Evolutionary conservation across 1,140 invertebrate genomes (phyloP).

Genomic region (Lepidurus arcticus): DNA sequence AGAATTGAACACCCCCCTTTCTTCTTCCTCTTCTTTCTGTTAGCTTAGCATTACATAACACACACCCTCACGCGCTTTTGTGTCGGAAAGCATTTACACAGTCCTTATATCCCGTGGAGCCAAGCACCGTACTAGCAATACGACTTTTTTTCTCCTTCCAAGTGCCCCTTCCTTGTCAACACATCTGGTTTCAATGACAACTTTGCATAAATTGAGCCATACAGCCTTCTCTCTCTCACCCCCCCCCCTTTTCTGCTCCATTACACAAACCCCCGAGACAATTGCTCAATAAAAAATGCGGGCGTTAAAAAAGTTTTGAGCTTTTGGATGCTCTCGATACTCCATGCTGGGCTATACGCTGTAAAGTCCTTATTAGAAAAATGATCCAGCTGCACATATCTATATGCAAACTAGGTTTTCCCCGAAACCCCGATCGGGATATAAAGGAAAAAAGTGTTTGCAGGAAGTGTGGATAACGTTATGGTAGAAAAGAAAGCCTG

Average conservation of each 20-base stretch:
- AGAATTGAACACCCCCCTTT: not conserved
- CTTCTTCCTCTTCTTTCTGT: not conserved
- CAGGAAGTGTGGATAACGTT: not conserved
- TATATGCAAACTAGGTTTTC: constrained; percentile 6
- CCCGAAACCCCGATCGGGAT: not conserved
- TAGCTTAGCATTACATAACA: constrained; percentile 14
- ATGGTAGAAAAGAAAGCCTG: not conserved
- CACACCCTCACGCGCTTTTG: not conserved
- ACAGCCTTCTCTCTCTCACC: not conserved
- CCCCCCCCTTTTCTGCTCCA: not conserved
- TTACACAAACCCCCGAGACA: not conserved
- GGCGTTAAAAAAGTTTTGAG: not conserved
- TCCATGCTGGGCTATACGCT: not conserved
- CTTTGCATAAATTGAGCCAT: not conserved
- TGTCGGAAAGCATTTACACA: not conserved
- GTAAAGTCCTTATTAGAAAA: not conserved
- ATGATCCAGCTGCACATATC: constrained; percentile 8
- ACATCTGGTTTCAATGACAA: constrained; percentile 17
- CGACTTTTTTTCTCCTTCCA: not conserved
- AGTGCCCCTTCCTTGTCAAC: not conserved
- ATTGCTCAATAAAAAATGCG: constrained; percentile 13
- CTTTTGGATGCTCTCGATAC: not conserved
- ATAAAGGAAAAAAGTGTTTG: not conserved
- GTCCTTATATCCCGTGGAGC: constrained; percentile 1
- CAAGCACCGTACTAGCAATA: constrained; percentile 1